Evolutionary conservation across 2,888 invertebrate genomes (phyloP).

Genomic region (Leucophenga maculata): DNA sequence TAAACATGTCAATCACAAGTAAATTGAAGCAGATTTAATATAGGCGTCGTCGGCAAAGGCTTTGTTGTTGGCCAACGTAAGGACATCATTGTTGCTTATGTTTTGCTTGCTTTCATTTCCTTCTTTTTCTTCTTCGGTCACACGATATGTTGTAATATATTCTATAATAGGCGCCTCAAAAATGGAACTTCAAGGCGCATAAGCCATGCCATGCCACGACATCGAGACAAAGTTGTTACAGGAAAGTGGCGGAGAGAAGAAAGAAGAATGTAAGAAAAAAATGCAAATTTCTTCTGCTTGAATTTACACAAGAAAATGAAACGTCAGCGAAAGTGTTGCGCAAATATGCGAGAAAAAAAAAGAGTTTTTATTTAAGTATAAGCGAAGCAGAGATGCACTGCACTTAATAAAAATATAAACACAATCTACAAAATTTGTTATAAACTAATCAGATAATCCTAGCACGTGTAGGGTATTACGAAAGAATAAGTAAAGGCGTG

Average conservation of each 20-base stretch:
- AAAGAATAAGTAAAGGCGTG: neutral
- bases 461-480: neutral
- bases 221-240: too few species aligned
- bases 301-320: neutral
- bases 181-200: neutral
- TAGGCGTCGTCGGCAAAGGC: conserved; percentile 38
- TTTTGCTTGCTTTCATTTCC: neutral
- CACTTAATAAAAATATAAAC: too few species aligned
- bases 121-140: neutral
- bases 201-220: neutral
- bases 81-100: conserved; percentile 54
- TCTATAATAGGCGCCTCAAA: neutral
- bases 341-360: too few species aligned
- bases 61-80: conserved; percentile 43
- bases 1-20: conserved; percentile 65
- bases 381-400: too few species aligned
- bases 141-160: conserved; percentile 26
- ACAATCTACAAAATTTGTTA: too few species aligned
- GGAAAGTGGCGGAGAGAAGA: neutral
- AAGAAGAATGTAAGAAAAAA: neutral
- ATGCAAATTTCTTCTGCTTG: conserved; percentile 6
- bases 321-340: neutral
- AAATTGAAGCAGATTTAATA: conserved; percentile 63
- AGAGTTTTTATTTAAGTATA: too few species aligned
- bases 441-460: too few species aligned